These are phyloP conservation scores for Ptychobarbus kaznakovi DNA, from an alignment of 2,797 vertebrate genomes.

Conservation along the genomic window DNA sequence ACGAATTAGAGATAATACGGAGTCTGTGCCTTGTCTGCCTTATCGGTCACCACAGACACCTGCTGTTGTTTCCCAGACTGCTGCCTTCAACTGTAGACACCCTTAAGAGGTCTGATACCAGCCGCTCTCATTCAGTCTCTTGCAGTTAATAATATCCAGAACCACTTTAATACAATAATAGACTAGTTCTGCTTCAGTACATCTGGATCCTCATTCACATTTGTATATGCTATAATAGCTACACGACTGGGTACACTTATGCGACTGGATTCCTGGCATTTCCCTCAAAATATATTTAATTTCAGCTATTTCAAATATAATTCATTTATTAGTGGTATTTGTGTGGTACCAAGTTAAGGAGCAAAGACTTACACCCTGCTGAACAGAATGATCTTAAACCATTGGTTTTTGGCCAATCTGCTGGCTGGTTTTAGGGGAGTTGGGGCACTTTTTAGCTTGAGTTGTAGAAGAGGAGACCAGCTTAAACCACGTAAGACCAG, in stretches of 20 bases:
- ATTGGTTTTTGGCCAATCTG: not conserved
- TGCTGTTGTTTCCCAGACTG: constrained; percentile 35
- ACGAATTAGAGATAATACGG: constrained; percentile 4
- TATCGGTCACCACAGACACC: constrained; percentile 56
- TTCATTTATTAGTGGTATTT: not conserved
- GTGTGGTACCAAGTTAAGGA: not conserved
- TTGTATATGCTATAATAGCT: not conserved
- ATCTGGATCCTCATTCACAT: not conserved
- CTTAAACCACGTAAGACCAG: not conserved
- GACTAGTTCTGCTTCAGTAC: constrained; percentile 13
- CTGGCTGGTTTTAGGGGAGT: not conserved
- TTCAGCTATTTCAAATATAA: not conserved
- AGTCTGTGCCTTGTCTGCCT: constrained; percentile 36
- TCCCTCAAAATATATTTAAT: not conserved
- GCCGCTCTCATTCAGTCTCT: not conserved
- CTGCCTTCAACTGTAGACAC: constrained; percentile 30
- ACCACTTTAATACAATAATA: constrained; percentile 13
- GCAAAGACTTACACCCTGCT: not conserved
- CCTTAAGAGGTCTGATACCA: constrained; percentile 34
- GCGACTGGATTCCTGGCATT: not conserved
- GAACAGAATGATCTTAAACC: not conserved
- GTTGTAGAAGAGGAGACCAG: not conserved
- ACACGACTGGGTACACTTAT: not conserved
- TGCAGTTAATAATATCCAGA: constrained; percentile 10
- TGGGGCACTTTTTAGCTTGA: not conserved